Base-by-base conservation (phyloP, 2,113 vertebrate genomes). In the Xiphorhynchus elegans region DNA sequence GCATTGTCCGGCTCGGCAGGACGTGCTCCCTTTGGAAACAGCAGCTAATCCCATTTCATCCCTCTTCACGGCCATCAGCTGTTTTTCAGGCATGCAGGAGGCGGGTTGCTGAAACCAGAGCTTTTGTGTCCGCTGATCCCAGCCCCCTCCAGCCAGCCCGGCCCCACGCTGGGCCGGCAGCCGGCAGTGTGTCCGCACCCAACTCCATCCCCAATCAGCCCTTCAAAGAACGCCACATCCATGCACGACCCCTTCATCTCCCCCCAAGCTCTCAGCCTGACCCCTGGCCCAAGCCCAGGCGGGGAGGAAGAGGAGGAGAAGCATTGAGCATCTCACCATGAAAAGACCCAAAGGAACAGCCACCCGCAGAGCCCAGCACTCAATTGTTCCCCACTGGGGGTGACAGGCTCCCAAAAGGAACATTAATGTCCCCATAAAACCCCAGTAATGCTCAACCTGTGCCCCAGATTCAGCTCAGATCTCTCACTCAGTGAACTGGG, bases 41-140 rank as follows among this genome's bases (percentile, higher is more conserved):
- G 81, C 92, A 62, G 96, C 68, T 98, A 97, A 97, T 97, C 97
- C 97, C 95, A 94, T 85, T 97, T 97, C 93, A 96, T 98, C 97
- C 97, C 95, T 88, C 78, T 72, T 37, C 94, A 73, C 6, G 91
- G 93, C 90, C 89, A 97, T 97, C 97, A 98, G 97, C 97, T 97
- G 97, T 97, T 98, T 97, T 96, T 46, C 95, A 97, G 93, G 96
- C 96, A 94, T 86, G 84, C 86, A 70, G 94, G 93, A 94, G 89
- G 95, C 83, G 74, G 95, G 83, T 59, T 79, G 87, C 74, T 94
- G 93, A 94, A 96, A 95, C 42, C 88, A 17, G 94, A 95, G 91
- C 94, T 86, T 90, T 95, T 96, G 95, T 95, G 80, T 62, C 72
- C 4, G 7, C 89, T 2, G 1, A 13, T n/a, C 95, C 95, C 96